Percentiles rank a stretch among this genome's conserved stretches.
Evolutionary conservation across 2,888 invertebrate genomes (phyloP).

Genomic region (Heliconius sara): DNA sequence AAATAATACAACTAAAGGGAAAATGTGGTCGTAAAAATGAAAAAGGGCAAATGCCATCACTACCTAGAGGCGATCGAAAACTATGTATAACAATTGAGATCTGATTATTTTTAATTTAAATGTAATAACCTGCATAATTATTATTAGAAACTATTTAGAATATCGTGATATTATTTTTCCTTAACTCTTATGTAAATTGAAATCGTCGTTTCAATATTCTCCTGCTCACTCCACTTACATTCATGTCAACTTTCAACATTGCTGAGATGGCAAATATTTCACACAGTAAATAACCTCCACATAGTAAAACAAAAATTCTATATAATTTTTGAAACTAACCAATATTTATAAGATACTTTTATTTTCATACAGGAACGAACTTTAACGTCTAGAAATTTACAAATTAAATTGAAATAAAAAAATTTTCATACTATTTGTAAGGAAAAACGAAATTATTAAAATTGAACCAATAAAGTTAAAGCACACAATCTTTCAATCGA

Average conservation of each 20-base stretch:
- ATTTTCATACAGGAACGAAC: too few relatives aligned
- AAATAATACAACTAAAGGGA: neutral
- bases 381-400: too few relatives aligned
- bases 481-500: too few relatives aligned
- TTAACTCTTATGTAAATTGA: neutral
- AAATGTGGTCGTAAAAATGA: neutral
- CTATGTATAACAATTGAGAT: neutral
- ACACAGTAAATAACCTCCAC: too few relatives aligned
- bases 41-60: neutral
- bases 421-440: too few relatives aligned
- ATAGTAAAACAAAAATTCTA: too few relatives aligned
- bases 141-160: neutral
- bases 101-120: neutral
- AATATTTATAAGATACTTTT: too few relatives aligned
- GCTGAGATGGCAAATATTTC: too few relatives aligned
- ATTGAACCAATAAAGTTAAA: neutral
- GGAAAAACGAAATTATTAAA: neutral
- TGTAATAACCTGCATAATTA: neutral
- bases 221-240: neutral
- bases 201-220: neutral
- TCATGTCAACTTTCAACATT: neutral
- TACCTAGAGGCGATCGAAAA: constrained; percentile 6
- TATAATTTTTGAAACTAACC: too few relatives aligned
- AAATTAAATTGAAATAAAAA: too few relatives aligned
- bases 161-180: neutral